A percentile compares a stretch with the other conserved stretches of the same genome.
These are phyloP conservation scores for Hycleus cichorii DNA, from an alignment of 1,140 invertebrate species.

Conservation along the genomic window DNA sequence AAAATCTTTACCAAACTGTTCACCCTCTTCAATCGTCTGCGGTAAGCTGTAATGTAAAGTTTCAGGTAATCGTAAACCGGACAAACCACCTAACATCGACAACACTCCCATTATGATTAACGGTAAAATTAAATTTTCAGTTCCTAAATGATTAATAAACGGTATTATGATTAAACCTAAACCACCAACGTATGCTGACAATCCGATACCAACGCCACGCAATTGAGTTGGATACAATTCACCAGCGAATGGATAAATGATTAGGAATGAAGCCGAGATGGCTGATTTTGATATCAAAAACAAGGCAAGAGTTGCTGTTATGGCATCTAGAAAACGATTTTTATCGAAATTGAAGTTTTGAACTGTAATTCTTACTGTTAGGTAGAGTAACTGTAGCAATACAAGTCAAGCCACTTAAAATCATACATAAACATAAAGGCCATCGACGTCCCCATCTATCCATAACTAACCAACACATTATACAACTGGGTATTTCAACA, in stretches of 20 bases:
- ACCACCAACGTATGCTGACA: conserved; percentile 80
- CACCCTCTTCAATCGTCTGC: conserved; percentile 79
- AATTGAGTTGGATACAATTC: conserved; percentile 83
- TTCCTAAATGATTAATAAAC: conserved; percentile 82
- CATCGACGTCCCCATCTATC: conserved; percentile 74
- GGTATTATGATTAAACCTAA: conserved; percentile 82
- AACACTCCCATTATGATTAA: conserved; percentile 72
- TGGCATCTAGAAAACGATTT: conserved; percentile 56
- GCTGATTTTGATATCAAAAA: conserved; percentile 83
- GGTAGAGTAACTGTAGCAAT: conserved; percentile 74
- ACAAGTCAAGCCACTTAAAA: conserved; percentile 70
- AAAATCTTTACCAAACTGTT: conserved; percentile 81
- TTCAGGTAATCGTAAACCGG: conserved; percentile 71
- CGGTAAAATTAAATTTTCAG: conserved; percentile 72
- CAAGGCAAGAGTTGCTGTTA: conserved; percentile 62
- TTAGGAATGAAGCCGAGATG: conserved; percentile 83
- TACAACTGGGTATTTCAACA: conserved; percentile 78
- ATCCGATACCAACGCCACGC: conserved; percentile 79
- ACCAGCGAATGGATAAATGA: conserved; percentile 85
- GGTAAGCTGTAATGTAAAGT: conserved; percentile 71
- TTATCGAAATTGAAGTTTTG: conserved; percentile 6
- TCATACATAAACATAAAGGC: conserved; percentile 77
- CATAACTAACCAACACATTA: conserved; percentile 78
- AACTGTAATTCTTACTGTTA: conserved; percentile 45
- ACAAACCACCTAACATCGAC: conserved; percentile 69